phyloP scores from a whole-genome alignment of 2,797 vertebrate genomes.

The Avahi laniger region DNA sequence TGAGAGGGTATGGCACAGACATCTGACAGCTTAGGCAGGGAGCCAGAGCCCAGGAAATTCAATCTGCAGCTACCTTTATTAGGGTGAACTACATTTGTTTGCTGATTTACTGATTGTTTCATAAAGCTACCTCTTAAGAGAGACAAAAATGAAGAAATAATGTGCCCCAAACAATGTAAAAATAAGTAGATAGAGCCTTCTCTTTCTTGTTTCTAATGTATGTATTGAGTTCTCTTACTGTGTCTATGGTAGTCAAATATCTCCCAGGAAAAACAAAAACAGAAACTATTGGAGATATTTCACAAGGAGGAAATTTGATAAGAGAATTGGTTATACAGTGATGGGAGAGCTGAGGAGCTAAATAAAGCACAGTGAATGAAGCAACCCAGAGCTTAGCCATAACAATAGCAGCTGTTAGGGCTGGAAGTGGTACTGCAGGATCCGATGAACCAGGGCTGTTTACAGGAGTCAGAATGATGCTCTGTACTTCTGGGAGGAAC shows the following conservation, averaged over 20 bases:
- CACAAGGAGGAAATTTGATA: background rate
- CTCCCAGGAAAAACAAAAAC: background rate
- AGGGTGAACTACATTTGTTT: background rate
- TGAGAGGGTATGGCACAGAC: background rate
- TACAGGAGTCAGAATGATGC: background rate
- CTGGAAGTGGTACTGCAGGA: background rate
- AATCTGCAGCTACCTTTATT: background rate
- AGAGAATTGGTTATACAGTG: background rate
- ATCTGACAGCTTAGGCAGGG: background rate
- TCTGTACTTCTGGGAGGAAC: background rate
- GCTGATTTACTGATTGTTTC: background rate
- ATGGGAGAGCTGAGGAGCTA: background rate
- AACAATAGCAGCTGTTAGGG: background rate
- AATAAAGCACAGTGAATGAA: background rate
- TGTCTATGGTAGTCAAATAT: background rate
- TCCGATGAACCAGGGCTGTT: background rate
- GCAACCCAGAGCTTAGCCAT: background rate
- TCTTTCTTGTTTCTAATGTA: background rate
- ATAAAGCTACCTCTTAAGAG: background rate
- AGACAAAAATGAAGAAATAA: slow-evolving; percentile 6
- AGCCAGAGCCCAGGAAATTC: background rate
- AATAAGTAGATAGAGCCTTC: background rate
- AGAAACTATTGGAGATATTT: background rate
- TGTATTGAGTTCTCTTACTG: background rate
- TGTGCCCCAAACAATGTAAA: background rate